A percentile compares a stretch with the other conserved stretches of the same genome.
phyloP scores from a whole-genome alignment of 2,113 vertebrate species.

The Nansenia antarctica region DNA sequence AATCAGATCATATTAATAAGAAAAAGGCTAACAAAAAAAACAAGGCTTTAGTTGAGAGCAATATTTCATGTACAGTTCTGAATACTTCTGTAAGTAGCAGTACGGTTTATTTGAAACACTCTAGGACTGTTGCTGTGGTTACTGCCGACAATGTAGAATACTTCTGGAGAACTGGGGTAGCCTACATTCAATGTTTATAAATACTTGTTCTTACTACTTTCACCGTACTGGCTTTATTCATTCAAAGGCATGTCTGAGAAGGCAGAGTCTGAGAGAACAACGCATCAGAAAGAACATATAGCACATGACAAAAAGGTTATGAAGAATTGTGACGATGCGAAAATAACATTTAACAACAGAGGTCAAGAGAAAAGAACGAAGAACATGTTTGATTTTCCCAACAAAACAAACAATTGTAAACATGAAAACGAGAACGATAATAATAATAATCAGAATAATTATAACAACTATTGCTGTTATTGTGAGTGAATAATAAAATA shows the following conservation, averaged over 20 bases:
- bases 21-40: slow-evolving; percentile 45
- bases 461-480: neutral
- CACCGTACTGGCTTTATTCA: neutral
- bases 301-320: neutral
- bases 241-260: neutral
- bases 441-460: neutral
- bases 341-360: neutral
- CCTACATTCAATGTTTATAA: neutral
- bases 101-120: neutral
- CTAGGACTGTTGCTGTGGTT: neutral
- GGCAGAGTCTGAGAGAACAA: neutral
- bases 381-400: neutral
- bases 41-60: neutral
- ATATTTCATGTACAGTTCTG: neutral
- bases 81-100: neutral
- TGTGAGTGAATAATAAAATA: slow-evolving; percentile 2
- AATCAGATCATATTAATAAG: slow-evolving; percentile 57
- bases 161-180: neutral
- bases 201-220: neutral
- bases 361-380: neutral
- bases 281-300: neutral
- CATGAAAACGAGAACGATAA: neutral
- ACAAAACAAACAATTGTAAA: neutral
- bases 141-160: neutral
- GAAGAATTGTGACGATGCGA: neutral